Base-by-base conservation (phyloP, 2,797 vertebrate species). In the Macropodus opercularis region DNA sequence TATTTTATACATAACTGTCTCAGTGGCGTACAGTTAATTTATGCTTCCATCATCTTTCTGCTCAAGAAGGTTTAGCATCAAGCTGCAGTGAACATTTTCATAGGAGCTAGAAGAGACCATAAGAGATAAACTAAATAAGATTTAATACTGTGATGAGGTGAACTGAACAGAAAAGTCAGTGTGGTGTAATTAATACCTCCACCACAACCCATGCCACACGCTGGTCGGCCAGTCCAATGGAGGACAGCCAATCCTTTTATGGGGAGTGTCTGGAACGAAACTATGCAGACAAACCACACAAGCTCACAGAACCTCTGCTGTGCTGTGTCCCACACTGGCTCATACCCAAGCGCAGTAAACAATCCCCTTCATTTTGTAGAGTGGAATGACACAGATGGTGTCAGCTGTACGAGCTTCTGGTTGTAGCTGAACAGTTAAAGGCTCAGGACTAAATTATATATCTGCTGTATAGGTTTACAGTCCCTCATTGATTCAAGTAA, bases 401-500 rank as follows among this genome's bases (percentile, higher is more conserved):
- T 9, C 15, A n/a, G 35, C 42, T 21, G 17, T 46, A 15, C 3
- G 14, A 48, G 29, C 8, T 15, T 44, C 31, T 49, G 2, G 18
- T 8, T 42, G 15, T 5, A 56, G 46, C 7, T 24, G 19, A 36
- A 34, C 13, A 34, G 13, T 34, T 12, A 15, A 31, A 58, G 41
- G 14, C 24, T 62, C 11, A 10, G 12, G 8, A 47, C 19, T 18
- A 26, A 11, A 18, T 38, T 21, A 44, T 63, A 59, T 18, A 23
- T 1, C 7, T 41, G 27, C 24, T 26, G 7, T 26, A 4, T 26
- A 26, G 4, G 6, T 21, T 26, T 42, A 13, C 12, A 43, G 32
- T 53, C 50, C 6, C 29, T 9, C 27, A 43, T 1, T 41, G 42
- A 74, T 58, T 54, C 22, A 56, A 49, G 2, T 38, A 17, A 46